These are phyloP conservation scores for Aromia moschata DNA, from an alignment of 2,888 invertebrate genomes.

Conservation along the genomic window DNA sequence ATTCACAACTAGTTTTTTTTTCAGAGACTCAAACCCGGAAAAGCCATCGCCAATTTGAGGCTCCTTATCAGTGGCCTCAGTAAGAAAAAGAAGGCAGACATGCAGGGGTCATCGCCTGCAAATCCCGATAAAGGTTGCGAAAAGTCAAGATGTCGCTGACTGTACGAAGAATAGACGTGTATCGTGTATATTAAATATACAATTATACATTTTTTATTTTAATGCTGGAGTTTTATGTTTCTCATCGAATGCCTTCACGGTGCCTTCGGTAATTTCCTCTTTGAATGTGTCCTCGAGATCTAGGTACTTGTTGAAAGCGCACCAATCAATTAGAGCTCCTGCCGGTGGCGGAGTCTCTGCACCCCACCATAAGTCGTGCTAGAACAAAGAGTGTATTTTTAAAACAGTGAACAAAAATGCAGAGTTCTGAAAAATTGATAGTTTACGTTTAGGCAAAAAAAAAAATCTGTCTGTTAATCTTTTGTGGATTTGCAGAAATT, in stretches of 20 bases:
- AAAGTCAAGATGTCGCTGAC: too few species aligned
- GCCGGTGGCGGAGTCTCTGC: constrained; percentile 61
- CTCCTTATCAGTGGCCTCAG: constrained; percentile 65
- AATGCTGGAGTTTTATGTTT: constrained; percentile 25
- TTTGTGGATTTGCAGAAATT: too few species aligned
- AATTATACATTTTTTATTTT: constrained; percentile 31
- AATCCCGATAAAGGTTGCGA: constrained; percentile 42
- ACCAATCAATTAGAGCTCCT: constrained; percentile 64
- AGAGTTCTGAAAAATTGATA: too few species aligned
- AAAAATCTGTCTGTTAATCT: too few species aligned
- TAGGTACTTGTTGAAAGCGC: constrained; percentile 63
- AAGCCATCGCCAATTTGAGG: constrained; percentile 69
- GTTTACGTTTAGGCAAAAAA: too few species aligned
- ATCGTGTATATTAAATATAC: constrained; percentile 13
- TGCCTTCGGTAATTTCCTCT: constrained; percentile 43
- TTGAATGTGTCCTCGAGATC: constrained; percentile 60
- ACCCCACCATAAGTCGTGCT: constrained; percentile 64
- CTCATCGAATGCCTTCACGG: constrained; percentile 40
- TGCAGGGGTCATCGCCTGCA: constrained; percentile 42
- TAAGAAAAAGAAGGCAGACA: constrained; percentile 55
- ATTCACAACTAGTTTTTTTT: too few species aligned
- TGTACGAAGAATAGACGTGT: too few species aligned
- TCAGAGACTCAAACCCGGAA: constrained; percentile 47
- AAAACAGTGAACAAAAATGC: too few species aligned
- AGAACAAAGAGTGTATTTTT: too few species aligned